Percentiles rank a stretch among this genome's conserved stretches.
phyloP scores from a whole-genome alignment of 2,797 vertebrate species.

The Clarias fuscus region DNA sequence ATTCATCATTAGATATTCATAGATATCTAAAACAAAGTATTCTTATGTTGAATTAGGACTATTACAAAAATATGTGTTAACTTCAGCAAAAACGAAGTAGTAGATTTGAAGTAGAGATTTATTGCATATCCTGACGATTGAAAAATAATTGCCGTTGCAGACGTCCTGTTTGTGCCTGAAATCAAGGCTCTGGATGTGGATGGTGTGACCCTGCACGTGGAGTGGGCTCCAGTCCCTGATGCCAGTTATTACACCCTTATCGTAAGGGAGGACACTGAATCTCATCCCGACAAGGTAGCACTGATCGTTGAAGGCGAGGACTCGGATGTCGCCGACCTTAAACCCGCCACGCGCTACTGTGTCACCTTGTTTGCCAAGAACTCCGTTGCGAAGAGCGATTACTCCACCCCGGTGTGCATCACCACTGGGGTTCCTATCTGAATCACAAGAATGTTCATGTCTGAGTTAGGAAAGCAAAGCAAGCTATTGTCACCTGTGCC shows the following conservation, averaged over 20 bases:
- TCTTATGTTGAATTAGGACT: background rate
- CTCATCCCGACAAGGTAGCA: background rate
- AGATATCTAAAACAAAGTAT: background rate
- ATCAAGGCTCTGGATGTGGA: slow-evolving; percentile 36
- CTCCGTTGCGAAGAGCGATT: slow-evolving; percentile 57
- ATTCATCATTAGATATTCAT: background rate
- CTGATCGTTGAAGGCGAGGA: slow-evolving; percentile 49
- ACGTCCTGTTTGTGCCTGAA: slow-evolving; percentile 58
- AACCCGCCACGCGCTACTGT: slow-evolving; percentile 68
- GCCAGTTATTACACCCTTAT: slow-evolving; percentile 64
- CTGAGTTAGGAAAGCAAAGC: background rate
- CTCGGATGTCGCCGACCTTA: slow-evolving; percentile 60
- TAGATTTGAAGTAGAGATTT: background rate
- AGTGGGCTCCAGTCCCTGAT: slow-evolving; percentile 63
- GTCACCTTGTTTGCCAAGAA: slow-evolving; percentile 66
- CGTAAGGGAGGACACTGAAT: slow-evolving; percentile 45
- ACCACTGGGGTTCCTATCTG: slow-evolving; percentile 57
- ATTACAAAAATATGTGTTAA: background rate
- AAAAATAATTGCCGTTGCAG: slow-evolving; percentile 39
- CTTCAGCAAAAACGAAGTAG: background rate
- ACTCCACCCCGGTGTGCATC: slow-evolving; percentile 62
- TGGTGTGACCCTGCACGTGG: slow-evolving; percentile 59
- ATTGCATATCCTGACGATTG: background rate
- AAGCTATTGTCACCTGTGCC: background rate
- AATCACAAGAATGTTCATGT: slow-evolving; percentile 21